These are phyloP conservation scores for Lathronympha strigana DNA, from an alignment of 2,888 invertebrate genomes.

Conservation along the genomic window DNA sequence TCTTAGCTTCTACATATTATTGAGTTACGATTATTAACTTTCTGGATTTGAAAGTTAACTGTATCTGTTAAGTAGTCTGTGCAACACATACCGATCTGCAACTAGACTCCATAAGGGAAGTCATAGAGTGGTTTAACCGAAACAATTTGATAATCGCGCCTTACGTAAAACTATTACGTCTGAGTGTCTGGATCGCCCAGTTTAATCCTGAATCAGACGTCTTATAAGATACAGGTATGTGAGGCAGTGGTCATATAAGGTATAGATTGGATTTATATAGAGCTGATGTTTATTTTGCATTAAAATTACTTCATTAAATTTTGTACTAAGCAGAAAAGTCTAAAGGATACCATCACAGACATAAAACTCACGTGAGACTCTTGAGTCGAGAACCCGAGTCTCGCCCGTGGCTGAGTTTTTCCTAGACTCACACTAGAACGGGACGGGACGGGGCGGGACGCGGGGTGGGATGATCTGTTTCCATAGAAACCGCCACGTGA, in stretches of 20 bases:
- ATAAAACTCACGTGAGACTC: too few species aligned
- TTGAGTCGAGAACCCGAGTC: too few species aligned
- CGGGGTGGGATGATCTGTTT: too few species aligned
- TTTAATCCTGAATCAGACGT: slow-evolving; percentile 34
- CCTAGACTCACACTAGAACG: too few species aligned
- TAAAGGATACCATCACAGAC: too few species aligned
- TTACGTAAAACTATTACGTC: slow-evolving; percentile 40
- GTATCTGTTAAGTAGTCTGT: not conserved
- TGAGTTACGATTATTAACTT: too few species aligned
- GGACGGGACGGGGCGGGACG: too few species aligned
- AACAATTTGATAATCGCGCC: slow-evolving; percentile 40
- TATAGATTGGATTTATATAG: slow-evolving; percentile 24
- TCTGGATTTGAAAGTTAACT: too few species aligned
- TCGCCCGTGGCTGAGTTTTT: too few species aligned
- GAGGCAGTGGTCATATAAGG: slow-evolving; percentile 6
- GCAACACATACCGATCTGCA: not conserved
- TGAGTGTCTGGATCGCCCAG: slow-evolving; percentile 30
- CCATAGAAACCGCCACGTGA: too few species aligned
- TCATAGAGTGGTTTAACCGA: slow-evolving; percentile 28
- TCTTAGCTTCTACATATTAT: too few species aligned
- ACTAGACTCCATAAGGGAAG: slow-evolving; percentile 15
- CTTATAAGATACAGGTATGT: slow-evolving; percentile 8
- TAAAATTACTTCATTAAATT: not conserved
- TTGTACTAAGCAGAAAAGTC: too few species aligned
- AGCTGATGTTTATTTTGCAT: slow-evolving; percentile 11